Base-by-base conservation (phyloP, 2,888 invertebrate species). In the Chelonus formosanus region DNA sequence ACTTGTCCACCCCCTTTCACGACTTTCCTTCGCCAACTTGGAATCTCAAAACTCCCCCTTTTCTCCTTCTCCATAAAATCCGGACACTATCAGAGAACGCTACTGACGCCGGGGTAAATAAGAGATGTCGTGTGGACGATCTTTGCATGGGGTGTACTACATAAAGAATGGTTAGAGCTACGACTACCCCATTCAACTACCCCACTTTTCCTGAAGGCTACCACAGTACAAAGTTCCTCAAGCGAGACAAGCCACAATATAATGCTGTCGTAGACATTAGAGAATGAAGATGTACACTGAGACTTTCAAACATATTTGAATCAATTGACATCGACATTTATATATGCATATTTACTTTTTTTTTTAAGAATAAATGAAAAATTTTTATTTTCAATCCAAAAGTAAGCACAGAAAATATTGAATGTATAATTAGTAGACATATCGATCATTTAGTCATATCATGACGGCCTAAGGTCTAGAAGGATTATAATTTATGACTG, bases 201-300 rank as follows among this genome's bases (percentile, higher is more conserved):
- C 63, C 67, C 62, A 63, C 65, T 67, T 69, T 70, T 58, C 60
- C 68, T 63, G 64, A 70, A 63, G 63, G 59, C 54, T 43, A 54
- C 54, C 72, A 75, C 79, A 74, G 78, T 77, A 76, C 78, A 80
- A 81, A 81, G 80, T 81, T 81, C 79, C 77, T 75, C 73, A 78
- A 80, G 76, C 79, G 79, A 80, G 77, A 79, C 81, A 77, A 79
- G 76, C 79, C 78, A 75, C 80, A 80, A 79, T 81, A 80, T 80
- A 81, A 80, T 78, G 75, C 79, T 73, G 52, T 55, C 58, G 53
- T 44, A 43, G 59, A 62, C 67, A 62, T 64, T 48, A 32, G 52
- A 52, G 34, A 52, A 40, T 40, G 6, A 6, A 40, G 40, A 53
- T 35, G 35, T 8, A 34, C 35, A 53, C 53, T 20, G 20, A 35